Evolutionary conservation across 37 sponge, comb jelly and placozoan genomes (phyloP).

Genomic region (Hexactinellida sp.): DNA sequence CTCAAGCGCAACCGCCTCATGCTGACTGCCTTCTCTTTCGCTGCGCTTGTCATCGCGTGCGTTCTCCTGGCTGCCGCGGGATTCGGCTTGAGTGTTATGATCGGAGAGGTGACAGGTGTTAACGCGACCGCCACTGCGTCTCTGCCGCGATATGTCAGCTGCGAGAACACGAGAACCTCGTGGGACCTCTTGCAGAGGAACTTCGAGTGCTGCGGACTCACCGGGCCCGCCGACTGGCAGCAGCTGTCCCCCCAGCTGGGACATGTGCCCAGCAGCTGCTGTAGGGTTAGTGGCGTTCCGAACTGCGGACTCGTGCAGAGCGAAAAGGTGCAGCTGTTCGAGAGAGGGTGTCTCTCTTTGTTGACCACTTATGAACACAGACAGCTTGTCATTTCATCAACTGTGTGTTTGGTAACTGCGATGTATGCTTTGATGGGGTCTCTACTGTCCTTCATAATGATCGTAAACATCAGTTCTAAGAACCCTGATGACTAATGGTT

Average conservation of each 20-base stretch:
- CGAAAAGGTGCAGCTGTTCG: background rate
- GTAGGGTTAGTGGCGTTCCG: background rate
- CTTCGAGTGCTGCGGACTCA: background rate
- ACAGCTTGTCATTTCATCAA: background rate
- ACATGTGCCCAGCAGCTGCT: background rate
- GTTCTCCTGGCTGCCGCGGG: background rate
- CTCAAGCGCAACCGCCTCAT: background rate
- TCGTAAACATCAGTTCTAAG: background rate
- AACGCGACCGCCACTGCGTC: background rate
- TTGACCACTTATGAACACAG: background rate
- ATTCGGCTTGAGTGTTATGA: background rate
- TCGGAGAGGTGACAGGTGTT: background rate
- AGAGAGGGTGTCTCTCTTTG: background rate
- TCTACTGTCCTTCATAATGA: background rate
- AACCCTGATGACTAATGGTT: background rate
- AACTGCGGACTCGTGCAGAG: constrained; percentile 11
- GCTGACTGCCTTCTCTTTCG: background rate
- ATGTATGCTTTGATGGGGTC: background rate
- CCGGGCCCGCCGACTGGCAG: background rate
- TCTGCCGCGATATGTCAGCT: background rate
- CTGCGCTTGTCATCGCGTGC: background rate
- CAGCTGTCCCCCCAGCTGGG: background rate
- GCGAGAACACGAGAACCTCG: background rate
- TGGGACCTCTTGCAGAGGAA: background rate
- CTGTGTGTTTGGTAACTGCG: background rate